Evolutionary conservation across 2,113 vertebrate species (phyloP).

Genomic region (Potamarius usumacintae): DNA sequence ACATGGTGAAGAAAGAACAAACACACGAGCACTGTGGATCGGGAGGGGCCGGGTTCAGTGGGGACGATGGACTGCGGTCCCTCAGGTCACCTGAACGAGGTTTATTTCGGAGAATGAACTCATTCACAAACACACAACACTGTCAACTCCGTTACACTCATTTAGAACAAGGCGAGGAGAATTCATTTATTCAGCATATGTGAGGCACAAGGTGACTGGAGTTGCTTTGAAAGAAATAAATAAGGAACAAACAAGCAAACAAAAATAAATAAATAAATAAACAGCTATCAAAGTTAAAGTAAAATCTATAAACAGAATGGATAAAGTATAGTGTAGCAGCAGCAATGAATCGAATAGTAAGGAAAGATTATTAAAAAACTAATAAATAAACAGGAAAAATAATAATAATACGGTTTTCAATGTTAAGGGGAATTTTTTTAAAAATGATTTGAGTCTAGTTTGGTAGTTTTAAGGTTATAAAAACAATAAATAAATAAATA

Average conservation of each 20-base stretch:
- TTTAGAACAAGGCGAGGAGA: background rate
- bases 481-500: too few relatives aligned
- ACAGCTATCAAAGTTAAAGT: background rate
- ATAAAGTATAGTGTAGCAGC: too few relatives aligned
- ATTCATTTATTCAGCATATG: background rate
- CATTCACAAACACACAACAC: background rate
- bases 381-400: too few relatives aligned
- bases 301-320: background rate
- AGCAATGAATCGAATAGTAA: too few relatives aligned
- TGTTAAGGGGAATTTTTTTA: too few relatives aligned
- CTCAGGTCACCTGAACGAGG: background rate
- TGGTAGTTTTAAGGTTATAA: too few relatives aligned
- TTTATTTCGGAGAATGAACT: background rate
- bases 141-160: background rate
- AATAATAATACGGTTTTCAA: too few relatives aligned
- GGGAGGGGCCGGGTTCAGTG: background rate
- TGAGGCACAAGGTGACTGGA: background rate
- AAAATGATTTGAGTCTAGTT: too few relatives aligned
- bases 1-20: background rate
- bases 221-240: background rate
- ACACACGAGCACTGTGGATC: background rate
- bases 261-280: background rate
- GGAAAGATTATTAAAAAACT: too few relatives aligned
- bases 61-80: background rate
- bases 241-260: background rate